These are phyloP conservation scores for Yponomeuta sedellus DNA, from an alignment of 2,888 invertebrate species.

Conservation along the genomic window DNA sequence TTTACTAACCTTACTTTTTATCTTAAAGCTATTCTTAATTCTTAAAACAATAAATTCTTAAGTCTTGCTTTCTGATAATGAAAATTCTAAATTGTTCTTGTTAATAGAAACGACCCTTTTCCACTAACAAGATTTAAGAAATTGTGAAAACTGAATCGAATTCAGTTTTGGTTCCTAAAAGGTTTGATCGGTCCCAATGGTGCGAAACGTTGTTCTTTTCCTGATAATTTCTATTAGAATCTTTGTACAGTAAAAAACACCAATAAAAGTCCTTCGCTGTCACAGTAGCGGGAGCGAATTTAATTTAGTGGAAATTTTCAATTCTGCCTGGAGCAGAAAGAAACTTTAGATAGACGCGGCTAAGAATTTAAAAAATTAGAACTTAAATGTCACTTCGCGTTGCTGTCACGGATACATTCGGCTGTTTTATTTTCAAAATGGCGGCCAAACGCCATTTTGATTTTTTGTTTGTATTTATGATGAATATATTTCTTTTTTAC, in stretches of 20 bases:
- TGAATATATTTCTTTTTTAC: too few species aligned
- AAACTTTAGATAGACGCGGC: constrained; percentile 29
- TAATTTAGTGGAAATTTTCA: constrained; percentile 10
- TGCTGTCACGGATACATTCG: not conserved
- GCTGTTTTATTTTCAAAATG: not conserved
- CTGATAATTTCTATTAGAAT: not conserved
- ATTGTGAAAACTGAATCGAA: not conserved
- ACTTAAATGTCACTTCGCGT: constrained; percentile 1
- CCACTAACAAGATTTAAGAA: too few species aligned
- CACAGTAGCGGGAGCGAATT: constrained; percentile 9
- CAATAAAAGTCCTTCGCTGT: constrained; percentile 5
- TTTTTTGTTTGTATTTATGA: not conserved
- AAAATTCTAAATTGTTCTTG: not conserved
- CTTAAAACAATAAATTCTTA: not conserved
- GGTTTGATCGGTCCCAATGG: not conserved
- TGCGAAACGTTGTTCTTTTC: constrained; percentile 1
- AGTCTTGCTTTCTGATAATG: not conserved
- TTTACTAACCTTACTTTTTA: too few species aligned
- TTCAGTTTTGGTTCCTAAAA: constrained; percentile 6
- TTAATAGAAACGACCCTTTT: too few species aligned
- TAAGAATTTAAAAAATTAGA: constrained; percentile 12
- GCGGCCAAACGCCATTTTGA: not conserved
- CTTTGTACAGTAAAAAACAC: constrained; percentile 5
- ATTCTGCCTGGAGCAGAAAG: constrained; percentile 33
- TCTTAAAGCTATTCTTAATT: too few species aligned